Percentiles rank a stretch among this genome's conserved stretches.
These are phyloP conservation scores for Herminia tarsipennalis DNA, from an alignment of 2,888 invertebrate genomes.

Conservation along the genomic window DNA sequence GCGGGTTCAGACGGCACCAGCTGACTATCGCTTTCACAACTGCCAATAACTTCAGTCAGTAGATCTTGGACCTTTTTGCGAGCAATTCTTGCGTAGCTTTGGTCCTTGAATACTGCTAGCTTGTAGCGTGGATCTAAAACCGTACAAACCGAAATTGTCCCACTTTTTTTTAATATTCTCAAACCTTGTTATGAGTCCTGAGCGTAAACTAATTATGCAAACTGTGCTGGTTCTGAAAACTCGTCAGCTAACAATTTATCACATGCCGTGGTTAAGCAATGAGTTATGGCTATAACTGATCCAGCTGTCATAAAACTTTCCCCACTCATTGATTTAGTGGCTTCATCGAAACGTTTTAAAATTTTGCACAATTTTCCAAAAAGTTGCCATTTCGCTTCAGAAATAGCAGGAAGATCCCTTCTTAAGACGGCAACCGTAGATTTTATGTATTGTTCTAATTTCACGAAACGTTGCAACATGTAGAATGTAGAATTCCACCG, in stretches of 20 bases:
- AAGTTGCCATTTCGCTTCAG: constrained; percentile 33
- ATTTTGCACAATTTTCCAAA: constrained; percentile 17
- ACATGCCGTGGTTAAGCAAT: constrained; percentile 20
- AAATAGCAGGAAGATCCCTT: too few species aligned
- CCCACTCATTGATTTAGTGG: constrained; percentile 32
- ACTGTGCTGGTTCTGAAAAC: neutral
- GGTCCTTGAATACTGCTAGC: neutral
- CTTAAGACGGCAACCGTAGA: constrained; percentile 22
- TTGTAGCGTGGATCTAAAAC: constrained; percentile 1
- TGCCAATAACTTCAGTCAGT: too few species aligned
- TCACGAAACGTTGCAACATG: constrained; percentile 37
- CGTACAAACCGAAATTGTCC: neutral
- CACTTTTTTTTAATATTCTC: neutral
- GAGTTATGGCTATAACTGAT: constrained; percentile 27
- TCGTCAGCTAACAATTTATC: constrained; percentile 15
- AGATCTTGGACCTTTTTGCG: neutral
- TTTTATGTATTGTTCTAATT: constrained; percentile 24
- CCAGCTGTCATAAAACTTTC: constrained; percentile 37
- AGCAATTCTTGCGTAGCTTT: neutral
- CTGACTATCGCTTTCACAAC: too few species aligned
- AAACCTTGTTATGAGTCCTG: neutral
- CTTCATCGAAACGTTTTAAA: constrained; percentile 43
- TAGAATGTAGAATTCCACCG: too few species aligned
- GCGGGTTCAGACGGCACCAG: too few species aligned
- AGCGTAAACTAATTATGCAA: neutral